Evolutionary conservation across 1,140 invertebrate genomes (phyloP).

Genomic region (Reticulitermes speratus): DNA sequence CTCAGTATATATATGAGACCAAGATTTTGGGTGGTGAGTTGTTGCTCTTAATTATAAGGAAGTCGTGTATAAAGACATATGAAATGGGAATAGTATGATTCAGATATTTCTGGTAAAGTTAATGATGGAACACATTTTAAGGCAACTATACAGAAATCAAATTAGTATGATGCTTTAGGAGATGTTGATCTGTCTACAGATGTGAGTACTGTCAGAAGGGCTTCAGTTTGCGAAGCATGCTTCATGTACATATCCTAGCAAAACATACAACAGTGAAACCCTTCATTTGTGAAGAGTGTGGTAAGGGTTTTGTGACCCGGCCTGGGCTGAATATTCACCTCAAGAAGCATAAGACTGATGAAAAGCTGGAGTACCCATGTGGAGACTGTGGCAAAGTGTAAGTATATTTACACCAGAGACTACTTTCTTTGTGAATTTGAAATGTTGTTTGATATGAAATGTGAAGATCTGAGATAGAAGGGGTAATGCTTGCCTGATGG

Average conservation of each 20-base stretch:
- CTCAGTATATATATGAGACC: too few species aligned
- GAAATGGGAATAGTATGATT: too few species aligned
- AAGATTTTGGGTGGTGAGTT: too few species aligned
- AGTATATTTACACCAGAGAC: slow-evolving; percentile 36
- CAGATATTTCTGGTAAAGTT: too few species aligned
- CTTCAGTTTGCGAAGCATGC: slow-evolving; percentile 32
- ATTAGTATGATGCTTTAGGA: background rate
- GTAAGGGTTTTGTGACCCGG: slow-evolving; percentile 45
- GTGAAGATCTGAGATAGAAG: too few species aligned
- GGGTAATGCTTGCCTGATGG: too few species aligned
- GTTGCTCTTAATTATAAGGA: too few species aligned
- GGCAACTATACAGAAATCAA: too few species aligned
- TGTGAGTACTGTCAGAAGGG: slow-evolving; percentile 31
- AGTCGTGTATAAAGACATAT: too few species aligned
- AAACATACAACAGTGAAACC: slow-evolving; percentile 40
- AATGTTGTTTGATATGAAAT: too few species aligned
- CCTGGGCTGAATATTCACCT: slow-evolving; percentile 45
- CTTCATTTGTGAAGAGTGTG: slow-evolving; percentile 45
- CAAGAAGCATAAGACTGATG: slow-evolving; percentile 45
- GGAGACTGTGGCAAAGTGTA: slow-evolving; percentile 55
- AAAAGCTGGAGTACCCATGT: slow-evolving; percentile 48
- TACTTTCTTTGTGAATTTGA: background rate
- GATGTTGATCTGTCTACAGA: background rate
- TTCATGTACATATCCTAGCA: slow-evolving; percentile 32
- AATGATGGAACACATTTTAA: too few species aligned